Evolutionary conservation across 1,140 invertebrate species (phyloP).

Genomic region (Pseudomyrmex gracilis): DNA sequence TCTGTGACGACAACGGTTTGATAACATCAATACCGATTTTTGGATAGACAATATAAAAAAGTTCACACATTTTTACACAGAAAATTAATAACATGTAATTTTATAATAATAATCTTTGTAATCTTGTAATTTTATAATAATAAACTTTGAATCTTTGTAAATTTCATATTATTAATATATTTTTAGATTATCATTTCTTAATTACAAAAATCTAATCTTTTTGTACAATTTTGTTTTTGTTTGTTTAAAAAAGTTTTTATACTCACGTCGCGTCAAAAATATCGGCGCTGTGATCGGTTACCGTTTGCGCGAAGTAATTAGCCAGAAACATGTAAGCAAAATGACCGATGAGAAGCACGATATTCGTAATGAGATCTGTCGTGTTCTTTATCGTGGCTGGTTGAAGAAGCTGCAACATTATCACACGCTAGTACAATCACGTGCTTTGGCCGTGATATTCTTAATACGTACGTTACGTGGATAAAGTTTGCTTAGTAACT

Average conservation of each 20-base stretch:
- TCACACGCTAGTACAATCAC: neutral
- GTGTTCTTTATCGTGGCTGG: neutral
- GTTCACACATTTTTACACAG: neutral
- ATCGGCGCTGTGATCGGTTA: slow-evolving; percentile 57
- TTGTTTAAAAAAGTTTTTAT: slow-evolving; percentile 4
- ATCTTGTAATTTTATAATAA: too few relatives aligned
- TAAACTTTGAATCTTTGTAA: too few relatives aligned
- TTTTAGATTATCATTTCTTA: neutral
- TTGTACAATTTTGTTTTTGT: too few relatives aligned
- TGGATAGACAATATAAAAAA: neutral
- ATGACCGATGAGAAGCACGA: slow-evolving; percentile 38
- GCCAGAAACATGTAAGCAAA: slow-evolving; percentile 61
- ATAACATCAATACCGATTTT: neutral
- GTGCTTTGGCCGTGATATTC: neutral
- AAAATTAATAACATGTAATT: neutral
- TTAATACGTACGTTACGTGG: neutral
- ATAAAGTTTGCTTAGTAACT: slow-evolving; percentile 42
- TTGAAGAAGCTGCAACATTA: slow-evolving; percentile 18
- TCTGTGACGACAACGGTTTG: neutral
- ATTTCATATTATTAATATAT: too few relatives aligned
- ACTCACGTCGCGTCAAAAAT: slow-evolving; percentile 36
- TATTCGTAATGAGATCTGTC: slow-evolving; percentile 48
- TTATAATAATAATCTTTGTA: too few relatives aligned
- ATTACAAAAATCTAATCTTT: neutral
- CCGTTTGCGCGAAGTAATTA: slow-evolving; percentile 55